Percentiles rank a stretch among this genome's conserved stretches.
phyloP scores from a whole-genome alignment of 2,888 invertebrate genomes.

The Macrophya annulata region DNA sequence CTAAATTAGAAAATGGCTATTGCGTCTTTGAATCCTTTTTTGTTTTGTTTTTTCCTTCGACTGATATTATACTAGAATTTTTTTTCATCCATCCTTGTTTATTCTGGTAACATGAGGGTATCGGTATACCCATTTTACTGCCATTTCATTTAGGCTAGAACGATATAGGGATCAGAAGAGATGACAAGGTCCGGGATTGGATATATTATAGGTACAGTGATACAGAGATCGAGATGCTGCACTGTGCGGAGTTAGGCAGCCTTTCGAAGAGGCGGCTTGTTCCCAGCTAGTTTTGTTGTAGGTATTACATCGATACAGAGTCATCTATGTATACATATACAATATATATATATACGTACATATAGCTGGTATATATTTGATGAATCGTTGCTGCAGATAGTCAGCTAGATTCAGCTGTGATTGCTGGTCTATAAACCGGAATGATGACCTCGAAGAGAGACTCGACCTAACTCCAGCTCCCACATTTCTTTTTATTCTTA shows the following conservation, averaged over 20 bases:
- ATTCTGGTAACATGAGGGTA: not conserved
- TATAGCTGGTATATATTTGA: slow-evolving; percentile 4
- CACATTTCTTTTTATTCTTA: too few species aligned
- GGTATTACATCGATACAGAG: slow-evolving; percentile 5
- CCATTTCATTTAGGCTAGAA: slow-evolving; percentile 1
- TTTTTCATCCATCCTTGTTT: not conserved
- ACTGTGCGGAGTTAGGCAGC: not conserved
- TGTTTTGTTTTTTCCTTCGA: too few species aligned
- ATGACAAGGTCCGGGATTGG: slow-evolving; percentile 19
- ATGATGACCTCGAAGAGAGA: slow-evolving; percentile 15
- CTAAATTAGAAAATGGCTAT: too few species aligned
- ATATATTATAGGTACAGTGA: not conserved
- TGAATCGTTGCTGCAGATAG: slow-evolving; percentile 31
- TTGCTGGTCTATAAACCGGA: slow-evolving; percentile 34
- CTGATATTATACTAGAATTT: not conserved
- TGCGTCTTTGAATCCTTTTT: not conserved
- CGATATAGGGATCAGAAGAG: slow-evolving; percentile 12
- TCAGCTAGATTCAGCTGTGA: slow-evolving; percentile 18
- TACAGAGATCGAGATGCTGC: not conserved
- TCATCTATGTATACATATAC: not conserved
- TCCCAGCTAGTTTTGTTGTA: slow-evolving; percentile 1
- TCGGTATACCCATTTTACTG: not conserved
- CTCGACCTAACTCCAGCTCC: not conserved
- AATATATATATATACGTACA: not conserved
- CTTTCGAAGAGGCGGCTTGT: not conserved